A percentile compares a stretch with the other conserved stretches of the same genome.
Evolutionary conservation across 2,797 vertebrate species (phyloP).

Genomic region (Bradypus variegatus): DNA sequence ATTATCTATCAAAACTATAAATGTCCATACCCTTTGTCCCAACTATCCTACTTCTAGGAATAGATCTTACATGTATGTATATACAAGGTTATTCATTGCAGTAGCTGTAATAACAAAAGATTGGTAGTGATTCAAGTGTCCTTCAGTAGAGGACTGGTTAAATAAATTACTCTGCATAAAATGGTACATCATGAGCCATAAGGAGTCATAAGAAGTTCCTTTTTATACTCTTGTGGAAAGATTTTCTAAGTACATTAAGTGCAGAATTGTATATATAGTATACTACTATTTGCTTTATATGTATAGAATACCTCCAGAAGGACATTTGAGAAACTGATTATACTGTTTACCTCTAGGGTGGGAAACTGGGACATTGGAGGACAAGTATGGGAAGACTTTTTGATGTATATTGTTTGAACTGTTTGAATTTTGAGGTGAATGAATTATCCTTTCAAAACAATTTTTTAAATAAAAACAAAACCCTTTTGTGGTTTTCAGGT

Average conservation of each 20-base stretch:
- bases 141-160: not conserved
- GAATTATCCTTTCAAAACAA: too few relatives aligned
- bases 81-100: not conserved
- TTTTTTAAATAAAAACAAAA: too few relatives aligned
- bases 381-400: too few relatives aligned
- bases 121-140: not conserved
- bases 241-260: not conserved
- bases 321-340: too few relatives aligned
- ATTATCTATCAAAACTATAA: not conserved
- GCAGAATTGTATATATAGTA: too few relatives aligned
- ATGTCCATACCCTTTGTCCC: not conserved
- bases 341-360: too few relatives aligned
- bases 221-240: slow-evolving; percentile 3
- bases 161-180: not conserved
- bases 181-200: not conserved
- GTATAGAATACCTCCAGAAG: too few relatives aligned
- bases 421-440: too few relatives aligned
- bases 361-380: too few relatives aligned
- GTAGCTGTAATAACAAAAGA: not conserved
- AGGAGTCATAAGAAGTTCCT: not conserved
- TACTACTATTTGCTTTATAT: too few relatives aligned
- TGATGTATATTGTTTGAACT: too few relatives aligned
- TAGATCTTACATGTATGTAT: not conserved
- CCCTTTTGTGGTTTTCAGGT: not conserved
- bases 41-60: slow-evolving; percentile 6